A percentile compares a stretch with the other conserved stretches of the same genome.
These are phyloP conservation scores for Octodon degus DNA, from an alignment of 2,113 vertebrate genomes.

Conservation along the genomic window DNA sequence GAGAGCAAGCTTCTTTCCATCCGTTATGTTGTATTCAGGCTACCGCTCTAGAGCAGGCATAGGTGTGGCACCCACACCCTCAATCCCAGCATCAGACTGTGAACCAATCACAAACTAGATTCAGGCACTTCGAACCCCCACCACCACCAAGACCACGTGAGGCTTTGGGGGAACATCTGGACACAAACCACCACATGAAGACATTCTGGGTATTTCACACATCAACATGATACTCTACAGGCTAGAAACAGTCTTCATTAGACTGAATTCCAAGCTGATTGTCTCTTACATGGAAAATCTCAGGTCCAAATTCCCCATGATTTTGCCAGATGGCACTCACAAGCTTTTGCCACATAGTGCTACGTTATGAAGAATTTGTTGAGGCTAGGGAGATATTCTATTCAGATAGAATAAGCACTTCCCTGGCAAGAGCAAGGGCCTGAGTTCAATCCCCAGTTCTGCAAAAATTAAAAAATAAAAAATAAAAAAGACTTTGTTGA, in stretches of 20 bases:
- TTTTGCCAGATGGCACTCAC: background rate
- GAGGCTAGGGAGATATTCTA: background rate
- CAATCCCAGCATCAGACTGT: background rate
- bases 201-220: background rate
- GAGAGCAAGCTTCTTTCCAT: background rate
- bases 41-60: background rate
- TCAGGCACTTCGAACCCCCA: background rate
- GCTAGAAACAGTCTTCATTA: background rate
- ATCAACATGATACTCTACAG: background rate
- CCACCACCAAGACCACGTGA: background rate
- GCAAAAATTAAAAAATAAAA: too few relatives aligned
- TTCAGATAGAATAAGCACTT: too few relatives aligned
- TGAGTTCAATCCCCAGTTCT: too few relatives aligned
- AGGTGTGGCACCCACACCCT: background rate
- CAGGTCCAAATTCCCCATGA: background rate
- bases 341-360: background rate
- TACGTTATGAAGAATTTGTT: background rate
- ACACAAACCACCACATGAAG: background rate
- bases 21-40: background rate
- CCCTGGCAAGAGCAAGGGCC: too few relatives aligned
- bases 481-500: background rate
- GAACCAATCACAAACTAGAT: background rate
- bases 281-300: background rate
- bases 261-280: background rate
- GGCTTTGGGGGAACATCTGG: background rate